Percentiles rank a stretch among this genome's conserved stretches.
phyloP scores from a whole-genome alignment of 2,797 vertebrate genomes.

The Calcarius lapponicus region DNA sequence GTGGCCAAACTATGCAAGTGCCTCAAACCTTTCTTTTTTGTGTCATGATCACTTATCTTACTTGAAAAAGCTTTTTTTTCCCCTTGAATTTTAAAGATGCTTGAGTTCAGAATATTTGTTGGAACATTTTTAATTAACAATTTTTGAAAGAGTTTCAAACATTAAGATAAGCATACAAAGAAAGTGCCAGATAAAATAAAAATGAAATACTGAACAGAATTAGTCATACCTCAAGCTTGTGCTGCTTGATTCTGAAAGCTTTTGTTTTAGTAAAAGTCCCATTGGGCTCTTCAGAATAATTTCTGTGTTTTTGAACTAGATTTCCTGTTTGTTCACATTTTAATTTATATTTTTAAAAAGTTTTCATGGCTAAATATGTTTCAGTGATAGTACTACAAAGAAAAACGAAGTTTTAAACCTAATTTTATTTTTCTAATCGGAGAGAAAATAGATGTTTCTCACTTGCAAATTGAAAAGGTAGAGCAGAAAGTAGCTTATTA shows the following conservation, averaged over 20 bases:
- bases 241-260: not conserved
- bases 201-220: not conserved
- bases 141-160: slow-evolving; percentile 4
- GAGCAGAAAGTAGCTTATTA: not conserved
- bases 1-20: not conserved
- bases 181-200: slow-evolving; percentile 50
- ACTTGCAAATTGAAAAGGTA: not conserved
- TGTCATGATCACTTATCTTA: not conserved
- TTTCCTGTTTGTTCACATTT: slow-evolving; percentile 24
- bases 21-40: not conserved
- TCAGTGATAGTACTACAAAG: not conserved
- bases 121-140: slow-evolving; percentile 19
- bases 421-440: not conserved
- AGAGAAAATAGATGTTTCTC: not conserved
- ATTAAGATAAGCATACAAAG: slow-evolving; percentile 9
- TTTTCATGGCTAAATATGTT: not conserved
- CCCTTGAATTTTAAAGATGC: not conserved
- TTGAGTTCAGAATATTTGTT: not conserved
- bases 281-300: not conserved
- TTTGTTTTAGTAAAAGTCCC: not conserved
- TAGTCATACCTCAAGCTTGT: slow-evolving; percentile 30
- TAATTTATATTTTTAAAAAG: not conserved
- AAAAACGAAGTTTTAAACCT: not conserved
- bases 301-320: slow-evolving; percentile 4
- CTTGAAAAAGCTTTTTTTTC: not conserved